Evolutionary conservation across 2,797 vertebrate genomes (phyloP).

Genomic region (Manis pentadactyla): DNA sequence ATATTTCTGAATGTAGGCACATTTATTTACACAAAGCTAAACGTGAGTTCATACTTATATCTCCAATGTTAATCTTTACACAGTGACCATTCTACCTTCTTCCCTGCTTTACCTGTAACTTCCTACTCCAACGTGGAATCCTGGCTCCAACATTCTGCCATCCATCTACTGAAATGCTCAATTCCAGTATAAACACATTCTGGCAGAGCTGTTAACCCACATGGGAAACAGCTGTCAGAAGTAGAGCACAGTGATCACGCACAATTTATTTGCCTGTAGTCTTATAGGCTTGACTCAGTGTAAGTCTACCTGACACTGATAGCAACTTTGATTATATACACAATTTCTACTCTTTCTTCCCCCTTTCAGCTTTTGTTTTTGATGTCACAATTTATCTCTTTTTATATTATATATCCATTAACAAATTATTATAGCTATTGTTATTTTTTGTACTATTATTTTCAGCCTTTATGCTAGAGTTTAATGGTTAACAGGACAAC

Average conservation of each 20-base stretch:
- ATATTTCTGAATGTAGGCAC: not conserved
- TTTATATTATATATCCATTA: too few species aligned
- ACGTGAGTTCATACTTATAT: not conserved
- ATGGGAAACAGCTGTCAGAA: not conserved
- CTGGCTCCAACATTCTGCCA: not conserved
- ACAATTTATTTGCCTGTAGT: not conserved
- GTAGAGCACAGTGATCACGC: not conserved
- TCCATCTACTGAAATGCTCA: not conserved
- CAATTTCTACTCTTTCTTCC: not conserved
- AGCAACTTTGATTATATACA: not conserved
- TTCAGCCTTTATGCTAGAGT: too few species aligned
- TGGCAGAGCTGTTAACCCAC: not conserved
- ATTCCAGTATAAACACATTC: not conserved
- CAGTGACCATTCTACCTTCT: not conserved
- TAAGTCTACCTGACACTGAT: not conserved
- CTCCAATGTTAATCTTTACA: not conserved
- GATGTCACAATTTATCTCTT: not conserved
- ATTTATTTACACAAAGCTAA: not conserved
- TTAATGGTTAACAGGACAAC: too few species aligned
- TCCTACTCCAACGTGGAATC: not conserved
- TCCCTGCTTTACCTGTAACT: not conserved
- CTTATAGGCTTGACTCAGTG: not conserved
- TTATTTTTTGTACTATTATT: too few species aligned
- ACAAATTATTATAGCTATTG: too few species aligned
- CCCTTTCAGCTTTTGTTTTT: not conserved